Conservation (phyloP, 2,797 vertebrate species). For the Epinephelus malabaricus region DNA sequence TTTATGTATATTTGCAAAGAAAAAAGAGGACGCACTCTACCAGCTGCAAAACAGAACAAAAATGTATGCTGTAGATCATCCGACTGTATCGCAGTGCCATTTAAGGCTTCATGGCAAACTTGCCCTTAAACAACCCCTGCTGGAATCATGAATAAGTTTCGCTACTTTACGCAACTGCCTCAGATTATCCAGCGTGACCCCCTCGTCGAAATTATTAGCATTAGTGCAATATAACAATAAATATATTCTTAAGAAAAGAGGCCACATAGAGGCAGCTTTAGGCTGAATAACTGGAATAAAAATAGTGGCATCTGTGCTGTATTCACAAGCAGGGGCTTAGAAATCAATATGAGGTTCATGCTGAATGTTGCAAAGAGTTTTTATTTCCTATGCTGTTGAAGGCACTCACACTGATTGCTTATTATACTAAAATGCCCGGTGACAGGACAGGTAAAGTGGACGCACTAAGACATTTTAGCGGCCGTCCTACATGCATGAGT, state of each 20-base stretch:
- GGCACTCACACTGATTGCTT: slow-evolving; percentile 30
- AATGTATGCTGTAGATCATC: not conserved
- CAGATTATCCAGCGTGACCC: slow-evolving; percentile 24
- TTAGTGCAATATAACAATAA: slow-evolving; percentile 9
- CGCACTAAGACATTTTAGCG: slow-evolving; percentile 5
- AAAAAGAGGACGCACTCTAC: slow-evolving; percentile 1
- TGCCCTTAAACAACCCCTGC: slow-evolving; percentile 44
- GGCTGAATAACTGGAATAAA: slow-evolving; percentile 17
- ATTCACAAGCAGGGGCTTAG: not conserved
- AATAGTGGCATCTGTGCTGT: slow-evolving; percentile 1
- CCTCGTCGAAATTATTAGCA: slow-evolving; percentile 2
- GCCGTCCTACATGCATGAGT: slow-evolving; percentile 13
- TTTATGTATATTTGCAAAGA: slow-evolving; percentile 30
- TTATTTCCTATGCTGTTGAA: slow-evolving; percentile 3
- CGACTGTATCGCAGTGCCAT: not conserved
- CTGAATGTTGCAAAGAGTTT: slow-evolving; percentile 25
- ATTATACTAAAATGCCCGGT: slow-evolving; percentile 21
- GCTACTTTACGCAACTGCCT: slow-evolving; percentile 11
- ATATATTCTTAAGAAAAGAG: slow-evolving; percentile 7
- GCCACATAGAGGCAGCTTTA: not conserved
- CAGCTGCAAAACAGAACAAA: slow-evolving; percentile 15
- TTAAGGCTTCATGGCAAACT: slow-evolving; percentile 28
- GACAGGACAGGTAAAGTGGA: slow-evolving; percentile 12
- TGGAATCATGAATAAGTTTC: slow-evolving; percentile 34
- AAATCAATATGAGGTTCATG: slow-evolving; percentile 41